These are phyloP conservation scores for Sipha flava DNA, from an alignment of 1,140 invertebrate genomes.

Conservation along the genomic window DNA sequence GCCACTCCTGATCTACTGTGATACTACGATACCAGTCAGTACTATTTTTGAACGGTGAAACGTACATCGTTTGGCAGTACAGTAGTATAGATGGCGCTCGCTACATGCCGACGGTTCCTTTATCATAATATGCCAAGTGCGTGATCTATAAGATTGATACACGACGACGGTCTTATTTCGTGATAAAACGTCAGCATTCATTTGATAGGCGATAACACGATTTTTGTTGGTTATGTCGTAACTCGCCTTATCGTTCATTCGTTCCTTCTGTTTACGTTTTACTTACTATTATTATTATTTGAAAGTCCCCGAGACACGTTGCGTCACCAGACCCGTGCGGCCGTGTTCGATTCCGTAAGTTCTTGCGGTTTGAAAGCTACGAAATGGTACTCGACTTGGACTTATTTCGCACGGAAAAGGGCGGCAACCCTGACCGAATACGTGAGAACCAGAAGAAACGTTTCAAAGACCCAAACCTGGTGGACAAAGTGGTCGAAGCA, in stretches of 20 bases:
- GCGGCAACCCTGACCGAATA: constrained; percentile 81
- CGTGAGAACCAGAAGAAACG: constrained; percentile 85
- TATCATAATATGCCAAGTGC: no score
- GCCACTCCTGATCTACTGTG: no score
- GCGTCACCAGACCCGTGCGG: no score
- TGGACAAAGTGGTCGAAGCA: constrained; percentile 83
- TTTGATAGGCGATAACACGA: no score
- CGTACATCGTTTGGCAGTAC: no score
- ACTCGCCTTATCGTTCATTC: no score
- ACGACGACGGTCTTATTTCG: no score
- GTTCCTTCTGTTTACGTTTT: neutral
- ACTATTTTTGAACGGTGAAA: no score
- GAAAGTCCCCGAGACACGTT: neutral
- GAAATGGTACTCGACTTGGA: constrained; percentile 96
- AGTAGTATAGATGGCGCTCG: no score
- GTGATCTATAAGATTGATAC: no score
- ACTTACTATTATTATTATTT: neutral
- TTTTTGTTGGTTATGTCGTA: constrained; percentile 12
- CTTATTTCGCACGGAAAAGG: constrained; percentile 91
- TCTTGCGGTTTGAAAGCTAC: neutral
- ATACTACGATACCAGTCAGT: no score
- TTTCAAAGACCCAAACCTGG: constrained; percentile 85
- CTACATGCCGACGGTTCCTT: no score
- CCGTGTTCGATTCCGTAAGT: neutral
- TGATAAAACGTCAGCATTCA: neutral